Conservation (phyloP, 2,888 invertebrate species). For the Tortrix viridana region DNA sequence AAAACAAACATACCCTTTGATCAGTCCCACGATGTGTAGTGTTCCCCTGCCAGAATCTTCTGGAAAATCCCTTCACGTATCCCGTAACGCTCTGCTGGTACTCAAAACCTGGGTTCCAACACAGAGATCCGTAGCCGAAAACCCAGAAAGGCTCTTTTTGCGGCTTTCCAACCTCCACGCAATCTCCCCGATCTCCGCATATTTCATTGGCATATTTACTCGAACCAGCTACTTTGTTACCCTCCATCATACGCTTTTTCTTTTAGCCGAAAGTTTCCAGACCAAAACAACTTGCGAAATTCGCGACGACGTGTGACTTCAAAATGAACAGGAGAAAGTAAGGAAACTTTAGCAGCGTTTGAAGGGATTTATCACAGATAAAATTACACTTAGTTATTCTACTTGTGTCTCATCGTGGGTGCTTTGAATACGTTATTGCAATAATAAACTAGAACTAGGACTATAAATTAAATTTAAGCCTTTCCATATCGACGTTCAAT, state of each 20-base stretch:
- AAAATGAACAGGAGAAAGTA: constrained; percentile 45
- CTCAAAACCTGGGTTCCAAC: constrained; percentile 97
- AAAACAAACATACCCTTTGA: constrained; percentile 83
- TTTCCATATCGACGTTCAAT: constrained; percentile 55
- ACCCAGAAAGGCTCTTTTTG: constrained; percentile 89
- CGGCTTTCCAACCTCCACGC: constrained; percentile 49
- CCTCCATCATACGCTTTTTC: constrained; percentile 35
- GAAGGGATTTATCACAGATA: constrained; percentile 56
- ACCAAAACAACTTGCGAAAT: constrained; percentile 38
- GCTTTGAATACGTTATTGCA: constrained; percentile 56
- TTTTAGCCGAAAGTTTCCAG: constrained; percentile 28
- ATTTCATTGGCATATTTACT: constrained; percentile 20
- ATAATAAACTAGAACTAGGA: constrained; percentile 57
- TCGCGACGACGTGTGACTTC: constrained; percentile 47
- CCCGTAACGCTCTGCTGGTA: constrained; percentile 92
- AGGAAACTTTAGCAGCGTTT: constrained; percentile 53
- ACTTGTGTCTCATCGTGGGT: constrained; percentile 70
- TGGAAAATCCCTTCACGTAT: constrained; percentile 90
- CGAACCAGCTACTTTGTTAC: constrained; percentile 27
- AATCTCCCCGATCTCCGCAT: constrained; percentile 37
- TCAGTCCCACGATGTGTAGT: constrained; percentile 91
- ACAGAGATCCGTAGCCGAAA: constrained; percentile 97
- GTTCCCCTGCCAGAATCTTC: constrained; percentile 97
- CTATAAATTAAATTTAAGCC: constrained; percentile 47
- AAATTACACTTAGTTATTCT: constrained; percentile 59